Evolutionary conservation across 2,113 vertebrate genomes (phyloP).

Genomic region (Proteles cristata): DNA sequence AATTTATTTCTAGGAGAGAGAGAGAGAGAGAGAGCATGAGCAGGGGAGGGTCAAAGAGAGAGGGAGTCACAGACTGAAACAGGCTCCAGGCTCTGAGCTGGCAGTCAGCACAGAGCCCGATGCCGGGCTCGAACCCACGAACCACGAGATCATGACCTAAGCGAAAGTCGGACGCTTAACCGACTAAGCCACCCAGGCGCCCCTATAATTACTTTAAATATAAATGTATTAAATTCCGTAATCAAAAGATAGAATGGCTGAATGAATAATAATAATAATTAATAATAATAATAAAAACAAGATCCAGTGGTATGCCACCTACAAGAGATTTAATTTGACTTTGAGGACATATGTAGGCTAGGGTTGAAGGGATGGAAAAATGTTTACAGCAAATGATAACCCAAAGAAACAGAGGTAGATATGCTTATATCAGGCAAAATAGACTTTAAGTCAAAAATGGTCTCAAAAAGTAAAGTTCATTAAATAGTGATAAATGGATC

Average conservation of each 20-base stretch:
- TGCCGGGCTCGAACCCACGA: no score
- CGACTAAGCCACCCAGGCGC: no score
- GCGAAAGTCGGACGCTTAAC: no score
- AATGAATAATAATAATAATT: background rate
- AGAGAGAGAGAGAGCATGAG: no score
- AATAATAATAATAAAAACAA: background rate
- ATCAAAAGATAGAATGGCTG: background rate
- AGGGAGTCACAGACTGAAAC: no score
- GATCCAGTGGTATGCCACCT: background rate
- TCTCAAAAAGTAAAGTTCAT: background rate
- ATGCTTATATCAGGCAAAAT: background rate
- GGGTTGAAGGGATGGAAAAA: background rate
- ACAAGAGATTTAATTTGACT: background rate
- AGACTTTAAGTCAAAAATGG: background rate
- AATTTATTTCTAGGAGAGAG: no score
- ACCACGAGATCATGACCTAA: no score
- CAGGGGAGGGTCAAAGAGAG: no score
- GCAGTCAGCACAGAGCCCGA: no score
- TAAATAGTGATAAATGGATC: background rate
- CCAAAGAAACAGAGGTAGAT: background rate
- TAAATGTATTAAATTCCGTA: background rate
- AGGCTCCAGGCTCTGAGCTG: no score
- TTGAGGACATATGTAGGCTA: background rate
- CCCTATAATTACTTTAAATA: background rate
- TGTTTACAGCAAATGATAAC: background rate